Percentiles rank a stretch among this genome's conserved stretches.
phyloP scores from a whole-genome alignment of 1,140 invertebrate species.

The Leptoteleia sp. region DNA sequence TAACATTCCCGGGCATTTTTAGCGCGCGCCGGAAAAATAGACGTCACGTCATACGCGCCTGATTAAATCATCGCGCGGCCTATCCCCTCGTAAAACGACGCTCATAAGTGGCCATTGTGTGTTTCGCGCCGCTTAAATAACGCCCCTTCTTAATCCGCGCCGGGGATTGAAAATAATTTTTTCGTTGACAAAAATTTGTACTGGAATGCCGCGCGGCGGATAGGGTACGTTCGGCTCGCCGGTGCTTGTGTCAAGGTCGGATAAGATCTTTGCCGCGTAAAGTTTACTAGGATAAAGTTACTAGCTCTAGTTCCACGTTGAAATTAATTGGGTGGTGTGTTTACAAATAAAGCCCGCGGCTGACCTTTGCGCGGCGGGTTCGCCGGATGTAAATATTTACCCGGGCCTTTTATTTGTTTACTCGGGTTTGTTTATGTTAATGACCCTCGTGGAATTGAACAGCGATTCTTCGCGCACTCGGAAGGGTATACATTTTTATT shows the following conservation, averaged over 20 bases:
- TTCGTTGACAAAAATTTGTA: slow-evolving; percentile 13
- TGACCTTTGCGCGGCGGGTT: no score
- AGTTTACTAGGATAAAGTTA: background rate
- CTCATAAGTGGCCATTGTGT: slow-evolving; percentile 14
- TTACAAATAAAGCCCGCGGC: no score
- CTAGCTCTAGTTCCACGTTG: background rate
- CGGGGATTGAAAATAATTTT: background rate
- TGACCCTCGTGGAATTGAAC: no score
- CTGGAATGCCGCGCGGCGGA: slow-evolving; percentile 22
- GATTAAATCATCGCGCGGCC: slow-evolving; percentile 33
- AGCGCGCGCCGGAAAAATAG: slow-evolving; percentile 23
- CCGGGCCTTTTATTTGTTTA: no score
- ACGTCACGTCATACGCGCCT: slow-evolving; percentile 8
- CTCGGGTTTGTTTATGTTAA: no score
- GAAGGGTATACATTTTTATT: no score
- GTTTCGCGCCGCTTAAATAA: slow-evolving; percentile 29
- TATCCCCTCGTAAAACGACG: slow-evolving; percentile 15
- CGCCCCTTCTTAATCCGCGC: no score
- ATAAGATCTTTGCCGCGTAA: slow-evolving; percentile 14
- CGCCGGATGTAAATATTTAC: no score
- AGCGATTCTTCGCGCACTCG: no score
- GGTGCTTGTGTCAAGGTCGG: slow-evolving; percentile 28
- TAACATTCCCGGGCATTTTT: slow-evolving; percentile 36
- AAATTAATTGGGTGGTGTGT: background rate
- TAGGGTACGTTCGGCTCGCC: no score